Evolutionary conservation across 2,888 invertebrate genomes (phyloP).

Genomic region (Heliconius charithonia): DNA sequence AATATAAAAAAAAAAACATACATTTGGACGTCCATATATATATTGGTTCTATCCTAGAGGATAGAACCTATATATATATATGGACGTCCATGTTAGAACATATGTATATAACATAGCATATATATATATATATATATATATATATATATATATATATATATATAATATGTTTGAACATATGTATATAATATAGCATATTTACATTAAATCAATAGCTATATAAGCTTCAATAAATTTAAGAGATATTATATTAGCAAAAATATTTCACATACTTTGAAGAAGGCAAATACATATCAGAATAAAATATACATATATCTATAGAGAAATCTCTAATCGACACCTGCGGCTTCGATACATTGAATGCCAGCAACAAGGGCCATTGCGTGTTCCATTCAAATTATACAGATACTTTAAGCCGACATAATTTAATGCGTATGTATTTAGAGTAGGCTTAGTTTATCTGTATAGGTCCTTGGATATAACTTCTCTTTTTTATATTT

Average conservation of each 20-base stretch:
- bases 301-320: constrained; percentile 59
- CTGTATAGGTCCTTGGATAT: background rate
- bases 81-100: too few relatives aligned
- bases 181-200: too few relatives aligned
- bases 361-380: constrained; percentile 65
- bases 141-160: too few relatives aligned
- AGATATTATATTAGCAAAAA: background rate
- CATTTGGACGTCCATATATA: too few relatives aligned
- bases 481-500: background rate
- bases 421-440: constrained; percentile 33
- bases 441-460: constrained; percentile 33
- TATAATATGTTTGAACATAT: too few relatives aligned
- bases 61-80: too few relatives aligned
- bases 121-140: too few relatives aligned
- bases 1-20: too few relatives aligned
- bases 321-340: constrained; percentile 73
- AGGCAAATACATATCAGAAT: constrained; percentile 34
- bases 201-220: too few relatives aligned
- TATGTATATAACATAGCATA: too few relatives aligned
- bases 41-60: too few relatives aligned
- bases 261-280: background rate
- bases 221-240: too few relatives aligned
- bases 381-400: constrained; percentile 77
- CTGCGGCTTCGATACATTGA: constrained; percentile 69
- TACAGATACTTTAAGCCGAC: constrained; percentile 52